Conservation (phyloP, 2,797 vertebrate species). For the Phalanger gymnotis region DNA sequence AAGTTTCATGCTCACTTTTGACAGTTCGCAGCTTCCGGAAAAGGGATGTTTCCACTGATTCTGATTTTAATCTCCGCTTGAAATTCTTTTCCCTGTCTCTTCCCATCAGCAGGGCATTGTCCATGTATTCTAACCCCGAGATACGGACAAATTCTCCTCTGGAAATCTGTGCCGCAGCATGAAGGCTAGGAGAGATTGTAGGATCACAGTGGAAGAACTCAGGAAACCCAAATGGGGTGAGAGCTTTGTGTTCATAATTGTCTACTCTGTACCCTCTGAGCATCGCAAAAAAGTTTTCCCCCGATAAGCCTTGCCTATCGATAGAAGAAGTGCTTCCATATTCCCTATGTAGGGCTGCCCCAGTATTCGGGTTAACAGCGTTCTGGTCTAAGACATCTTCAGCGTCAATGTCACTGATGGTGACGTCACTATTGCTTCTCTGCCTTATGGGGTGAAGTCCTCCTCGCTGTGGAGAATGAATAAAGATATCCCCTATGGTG, state of each 20-base stretch:
- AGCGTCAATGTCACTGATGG: constrained; percentile 97
- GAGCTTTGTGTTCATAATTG: constrained; percentile 89
- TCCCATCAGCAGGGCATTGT: constrained; percentile 88
- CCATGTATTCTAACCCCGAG: constrained; percentile 93
- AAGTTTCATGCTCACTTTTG: constrained; percentile 93
- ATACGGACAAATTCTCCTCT: constrained; percentile 94
- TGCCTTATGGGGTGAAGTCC: constrained; percentile 95
- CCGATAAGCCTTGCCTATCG: constrained; percentile 93
- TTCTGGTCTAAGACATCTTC: constrained; percentile 95
- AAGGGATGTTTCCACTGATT: constrained; percentile 92
- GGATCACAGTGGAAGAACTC: constrained; percentile 92
- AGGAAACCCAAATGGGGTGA: constrained; percentile 89
- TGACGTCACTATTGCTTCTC: constrained; percentile 97
- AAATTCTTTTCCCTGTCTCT: constrained; percentile 93
- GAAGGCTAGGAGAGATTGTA: constrained; percentile 93
- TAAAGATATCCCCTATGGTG: constrained; percentile 90
- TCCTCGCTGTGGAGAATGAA: constrained; percentile 91
- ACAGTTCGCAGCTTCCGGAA: constrained; percentile 94
- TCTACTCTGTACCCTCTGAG: constrained; percentile 92
- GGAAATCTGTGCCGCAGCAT: constrained; percentile 94
- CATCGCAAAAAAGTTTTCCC: constrained; percentile 94
- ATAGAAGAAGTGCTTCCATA: constrained; percentile 99
- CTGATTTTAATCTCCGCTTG: constrained; percentile 92
- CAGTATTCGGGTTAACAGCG: constrained; percentile 97
- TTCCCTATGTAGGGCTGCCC: constrained; percentile 94